Percentiles rank a stretch among this genome's conserved stretches.
phyloP scores from a whole-genome alignment of 2,113 vertebrate genomes.

The Dendropsophus ebraccatus region DNA sequence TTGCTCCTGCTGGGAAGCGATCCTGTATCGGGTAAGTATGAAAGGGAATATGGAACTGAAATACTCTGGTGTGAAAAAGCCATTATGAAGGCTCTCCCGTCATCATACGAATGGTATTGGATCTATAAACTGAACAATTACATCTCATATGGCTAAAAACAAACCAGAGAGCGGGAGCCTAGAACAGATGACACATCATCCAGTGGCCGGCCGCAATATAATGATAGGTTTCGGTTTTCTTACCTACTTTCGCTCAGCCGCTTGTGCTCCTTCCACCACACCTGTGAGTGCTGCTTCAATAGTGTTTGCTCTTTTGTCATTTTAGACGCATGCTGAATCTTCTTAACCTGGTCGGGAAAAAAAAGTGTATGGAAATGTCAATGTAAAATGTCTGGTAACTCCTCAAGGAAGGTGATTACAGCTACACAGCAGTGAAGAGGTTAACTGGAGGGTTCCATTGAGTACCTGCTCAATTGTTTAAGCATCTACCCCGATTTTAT shows the following conservation, averaged over 20 bases:
- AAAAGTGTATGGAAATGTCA: conserved; percentile 18
- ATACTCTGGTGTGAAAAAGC: not conserved
- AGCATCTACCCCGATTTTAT: not conserved
- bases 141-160: not conserved
- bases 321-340: conserved; percentile 78
- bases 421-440: not conserved
- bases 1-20: not conserved
- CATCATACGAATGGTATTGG: not conserved
- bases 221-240: conserved; percentile 61
- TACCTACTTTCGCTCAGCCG: conserved; percentile 81
- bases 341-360: conserved; percentile 79
- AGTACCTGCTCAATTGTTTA: not conserved
- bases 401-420: not conserved
- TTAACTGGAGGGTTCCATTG: not conserved
- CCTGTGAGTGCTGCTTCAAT: conserved; percentile 83
- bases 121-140: not conserved
- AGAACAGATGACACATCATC: not conserved
- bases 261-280: conserved; percentile 85
- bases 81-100: not conserved
- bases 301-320: conserved; percentile 80
- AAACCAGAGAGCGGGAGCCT: not conserved
- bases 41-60: not conserved
- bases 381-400: not conserved
- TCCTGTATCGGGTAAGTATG: not conserved
- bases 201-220: not conserved